Percentiles rank a stretch among this genome's conserved stretches.
phyloP scores from a whole-genome alignment of 2,888 invertebrate genomes.

The Ennomos fuscantarius region DNA sequence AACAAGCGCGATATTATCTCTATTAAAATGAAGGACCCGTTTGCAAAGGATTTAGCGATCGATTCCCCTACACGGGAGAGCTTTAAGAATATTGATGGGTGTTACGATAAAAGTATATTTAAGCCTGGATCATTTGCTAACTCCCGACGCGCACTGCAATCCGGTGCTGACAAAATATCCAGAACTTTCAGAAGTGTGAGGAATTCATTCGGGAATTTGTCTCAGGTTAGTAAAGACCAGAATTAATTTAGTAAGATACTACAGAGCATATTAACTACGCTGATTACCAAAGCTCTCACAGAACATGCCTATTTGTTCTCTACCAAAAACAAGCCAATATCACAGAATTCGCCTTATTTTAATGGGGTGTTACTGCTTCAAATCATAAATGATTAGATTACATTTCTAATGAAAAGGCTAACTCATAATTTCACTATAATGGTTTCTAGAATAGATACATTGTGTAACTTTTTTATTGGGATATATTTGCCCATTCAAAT shows the following conservation, averaged over 20 bases:
- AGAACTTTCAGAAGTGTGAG: conserved; percentile 87
- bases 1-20: not conserved
- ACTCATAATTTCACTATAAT: not conserved
- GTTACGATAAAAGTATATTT: conserved; percentile 74
- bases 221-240: conserved; percentile 75
- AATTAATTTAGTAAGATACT: too few species aligned
- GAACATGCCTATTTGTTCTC: too few species aligned
- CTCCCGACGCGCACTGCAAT: conserved; percentile 87
- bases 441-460: not conserved
- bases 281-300: too few species aligned
- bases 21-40: conserved; percentile 76
- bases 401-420: too few species aligned
- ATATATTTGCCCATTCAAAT: too few species aligned
- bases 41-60: conserved; percentile 70
- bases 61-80: conserved; percentile 77
- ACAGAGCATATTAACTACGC: too few species aligned
- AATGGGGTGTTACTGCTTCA: too few species aligned
- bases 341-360: too few species aligned
- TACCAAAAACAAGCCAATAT: too few species aligned
- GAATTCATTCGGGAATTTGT: conserved; percentile 87
- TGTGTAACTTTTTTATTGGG: too few species aligned
- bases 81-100: conserved; percentile 73
- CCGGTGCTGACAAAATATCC: conserved; percentile 88
- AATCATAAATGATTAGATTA: too few species aligned
- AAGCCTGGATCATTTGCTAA: conserved; percentile 83